phyloP scores from a whole-genome alignment of 2,888 invertebrate genomes.

The Drosophila greeni region DNA sequence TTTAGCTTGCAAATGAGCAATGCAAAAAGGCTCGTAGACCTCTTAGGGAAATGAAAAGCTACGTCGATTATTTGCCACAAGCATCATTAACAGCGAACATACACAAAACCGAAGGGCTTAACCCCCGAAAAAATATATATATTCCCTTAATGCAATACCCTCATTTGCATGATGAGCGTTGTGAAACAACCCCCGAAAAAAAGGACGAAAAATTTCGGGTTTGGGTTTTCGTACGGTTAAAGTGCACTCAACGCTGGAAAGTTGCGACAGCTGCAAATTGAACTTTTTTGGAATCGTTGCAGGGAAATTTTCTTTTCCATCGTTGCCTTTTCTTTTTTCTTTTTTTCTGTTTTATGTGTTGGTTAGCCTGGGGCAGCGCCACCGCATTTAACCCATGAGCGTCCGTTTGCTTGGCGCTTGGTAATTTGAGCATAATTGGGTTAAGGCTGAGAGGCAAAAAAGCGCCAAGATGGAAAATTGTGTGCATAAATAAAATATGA shows the following conservation, averaged over 20 bases:
- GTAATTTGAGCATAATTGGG: slow-evolving; percentile 65
- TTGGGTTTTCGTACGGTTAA: slow-evolving; percentile 27
- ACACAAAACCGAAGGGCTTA: slow-evolving; percentile 7
- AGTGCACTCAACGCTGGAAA: slow-evolving; percentile 63
- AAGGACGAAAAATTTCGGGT: slow-evolving; percentile 8
- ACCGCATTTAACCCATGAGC: slow-evolving; percentile 61
- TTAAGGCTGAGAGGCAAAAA: slow-evolving; percentile 51
- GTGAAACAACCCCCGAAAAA: slow-evolving; percentile 29
- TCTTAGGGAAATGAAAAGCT: slow-evolving; percentile 54
- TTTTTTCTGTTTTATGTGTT: neutral
- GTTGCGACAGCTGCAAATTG: slow-evolving; percentile 64
- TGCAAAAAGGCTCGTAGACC: slow-evolving; percentile 36
- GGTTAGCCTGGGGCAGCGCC: slow-evolving; percentile 40
- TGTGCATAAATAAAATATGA: slow-evolving; percentile 24
- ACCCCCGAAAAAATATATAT: slow-evolving; percentile 29
- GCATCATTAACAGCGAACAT: slow-evolving; percentile 63
- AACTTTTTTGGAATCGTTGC: slow-evolving; percentile 28
- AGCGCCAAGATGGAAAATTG: slow-evolving; percentile 42
- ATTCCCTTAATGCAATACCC: slow-evolving; percentile 36
- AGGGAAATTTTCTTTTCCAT: slow-evolving; percentile 16
- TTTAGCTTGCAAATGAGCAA: slow-evolving; percentile 15
- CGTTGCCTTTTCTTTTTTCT: slow-evolving; percentile 2
- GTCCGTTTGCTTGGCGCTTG: slow-evolving; percentile 30
- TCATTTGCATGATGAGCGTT: slow-evolving; percentile 32
- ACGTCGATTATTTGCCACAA: slow-evolving; percentile 55